phyloP scores from a whole-genome alignment of 2,888 invertebrate species.

The Drosophila buzzatii region DNA sequence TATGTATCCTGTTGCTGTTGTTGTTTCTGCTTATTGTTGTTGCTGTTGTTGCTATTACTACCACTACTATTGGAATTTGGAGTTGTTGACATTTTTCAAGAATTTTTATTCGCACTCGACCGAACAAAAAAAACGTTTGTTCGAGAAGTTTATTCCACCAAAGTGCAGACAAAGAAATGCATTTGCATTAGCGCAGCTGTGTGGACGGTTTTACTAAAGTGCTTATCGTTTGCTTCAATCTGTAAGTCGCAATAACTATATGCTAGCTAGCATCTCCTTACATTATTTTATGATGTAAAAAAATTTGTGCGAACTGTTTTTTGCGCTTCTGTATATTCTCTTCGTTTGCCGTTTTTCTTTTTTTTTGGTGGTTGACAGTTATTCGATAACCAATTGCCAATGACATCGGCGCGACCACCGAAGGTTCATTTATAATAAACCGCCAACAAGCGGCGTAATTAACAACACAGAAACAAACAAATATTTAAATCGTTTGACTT shows the following conservation, averaged over 20 bases:
- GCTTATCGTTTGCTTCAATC: conserved; percentile 48
- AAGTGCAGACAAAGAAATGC: conserved; percentile 63
- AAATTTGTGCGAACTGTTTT: conserved; percentile 56
- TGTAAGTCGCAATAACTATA: conserved; percentile 60
- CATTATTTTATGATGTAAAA: conserved; percentile 47
- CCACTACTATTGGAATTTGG: conserved; percentile 82
- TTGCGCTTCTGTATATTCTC: conserved; percentile 45
- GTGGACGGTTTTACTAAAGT: conserved; percentile 14
- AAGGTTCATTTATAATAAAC: not conserved
- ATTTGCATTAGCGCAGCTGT: conserved; percentile 40
- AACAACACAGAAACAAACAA: not conserved
- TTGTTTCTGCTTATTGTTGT: conserved; percentile 81
- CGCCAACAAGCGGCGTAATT: not conserved
- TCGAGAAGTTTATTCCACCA: conserved; percentile 52
- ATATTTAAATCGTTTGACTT: conserved; percentile 2
- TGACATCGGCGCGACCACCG: conserved; percentile 24
- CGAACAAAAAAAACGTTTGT: conserved; percentile 27
- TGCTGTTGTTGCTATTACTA: conserved; percentile 74
- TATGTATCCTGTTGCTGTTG: conserved; percentile 75
- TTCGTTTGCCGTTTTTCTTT: conserved; percentile 27
- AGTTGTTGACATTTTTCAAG: conserved; percentile 82
- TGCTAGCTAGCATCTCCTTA: conserved; percentile 30
- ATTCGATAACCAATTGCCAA: conserved; percentile 31
- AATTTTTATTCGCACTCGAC: conserved; percentile 50
- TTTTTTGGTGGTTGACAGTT: conserved; percentile 26